These are phyloP conservation scores for Spheniscus mendiculus DNA, from an alignment of 2,113 vertebrate species.

Conservation along the genomic window DNA sequence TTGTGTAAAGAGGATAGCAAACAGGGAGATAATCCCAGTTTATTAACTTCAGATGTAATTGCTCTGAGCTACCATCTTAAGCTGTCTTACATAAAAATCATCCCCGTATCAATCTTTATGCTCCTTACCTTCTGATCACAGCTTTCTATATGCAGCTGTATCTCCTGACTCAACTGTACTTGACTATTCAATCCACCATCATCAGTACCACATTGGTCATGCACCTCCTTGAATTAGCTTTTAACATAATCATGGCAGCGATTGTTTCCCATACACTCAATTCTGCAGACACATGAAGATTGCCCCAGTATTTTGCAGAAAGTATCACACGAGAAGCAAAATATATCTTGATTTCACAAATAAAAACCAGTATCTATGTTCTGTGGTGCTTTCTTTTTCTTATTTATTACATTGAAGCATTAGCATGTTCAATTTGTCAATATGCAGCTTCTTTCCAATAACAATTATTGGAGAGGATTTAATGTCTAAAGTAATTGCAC, in stretches of 20 bases:
- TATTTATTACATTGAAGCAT: background rate
- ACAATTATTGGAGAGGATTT: background rate
- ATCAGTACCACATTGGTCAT: fast-evolving
- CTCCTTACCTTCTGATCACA: background rate
- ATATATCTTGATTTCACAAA: background rate
- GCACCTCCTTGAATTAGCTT: background rate
- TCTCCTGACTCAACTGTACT: background rate
- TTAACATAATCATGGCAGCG: fast-evolving
- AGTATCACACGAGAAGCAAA: background rate
- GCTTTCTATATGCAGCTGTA: background rate
- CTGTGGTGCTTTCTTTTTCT: background rate
- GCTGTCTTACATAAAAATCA: background rate
- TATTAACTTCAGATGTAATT: slow-evolving; percentile 11
- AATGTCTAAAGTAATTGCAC: background rate
- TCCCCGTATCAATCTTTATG: background rate
- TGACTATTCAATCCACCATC: background rate
- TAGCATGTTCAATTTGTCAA: background rate
- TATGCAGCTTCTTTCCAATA: background rate
- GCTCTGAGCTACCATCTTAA: slow-evolving; percentile 19
- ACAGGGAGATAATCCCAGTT: slow-evolving; percentile 24
- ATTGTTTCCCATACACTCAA: background rate
- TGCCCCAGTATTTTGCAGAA: background rate
- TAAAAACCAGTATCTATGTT: background rate
- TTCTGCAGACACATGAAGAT: background rate
- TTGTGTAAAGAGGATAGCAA: background rate